Evolutionary conservation across 53 echinoderm and acorn worm genomes (phyloP).

Genomic region (Stichopus horrens): DNA sequence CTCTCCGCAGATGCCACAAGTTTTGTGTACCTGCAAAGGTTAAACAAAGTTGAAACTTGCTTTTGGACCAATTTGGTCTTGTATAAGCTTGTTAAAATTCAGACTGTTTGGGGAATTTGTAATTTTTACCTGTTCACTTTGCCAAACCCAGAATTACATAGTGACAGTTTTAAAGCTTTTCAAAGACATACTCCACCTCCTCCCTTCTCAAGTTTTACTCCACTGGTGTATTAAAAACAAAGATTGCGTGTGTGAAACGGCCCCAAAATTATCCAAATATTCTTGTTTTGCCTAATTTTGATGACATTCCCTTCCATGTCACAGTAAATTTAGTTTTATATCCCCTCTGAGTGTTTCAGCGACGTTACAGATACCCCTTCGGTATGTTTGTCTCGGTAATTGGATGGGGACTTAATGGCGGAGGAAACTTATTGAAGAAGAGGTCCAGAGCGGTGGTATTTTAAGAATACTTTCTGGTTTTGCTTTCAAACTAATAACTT

Average conservation of each 20-base stretch:
- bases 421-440: background rate
- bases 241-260: constrained; percentile 17
- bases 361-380: background rate
- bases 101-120: background rate
- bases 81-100: background rate
- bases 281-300: background rate
- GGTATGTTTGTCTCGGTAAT: background rate
- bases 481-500: constrained; percentile 4
- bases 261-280: background rate
- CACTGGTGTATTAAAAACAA: background rate
- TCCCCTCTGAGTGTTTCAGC: background rate
- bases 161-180: background rate
- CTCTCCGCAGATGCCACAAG: no score
- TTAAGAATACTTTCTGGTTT: constrained; percentile 1
- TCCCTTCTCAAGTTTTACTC: background rate
- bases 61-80: background rate
- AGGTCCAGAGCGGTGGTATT: constrained; percentile 4
- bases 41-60: background rate
- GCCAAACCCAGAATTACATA: background rate
- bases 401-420: background rate
- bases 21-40: background rate
- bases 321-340: constrained; percentile 8
- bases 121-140: background rate
- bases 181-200: background rate
- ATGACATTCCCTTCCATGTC: constrained; percentile 14